Percentiles rank a stretch among this genome's conserved stretches.
phyloP scores from a whole-genome alignment of 2,113 vertebrate genomes.

The Atlantisia rogersi region DNA sequence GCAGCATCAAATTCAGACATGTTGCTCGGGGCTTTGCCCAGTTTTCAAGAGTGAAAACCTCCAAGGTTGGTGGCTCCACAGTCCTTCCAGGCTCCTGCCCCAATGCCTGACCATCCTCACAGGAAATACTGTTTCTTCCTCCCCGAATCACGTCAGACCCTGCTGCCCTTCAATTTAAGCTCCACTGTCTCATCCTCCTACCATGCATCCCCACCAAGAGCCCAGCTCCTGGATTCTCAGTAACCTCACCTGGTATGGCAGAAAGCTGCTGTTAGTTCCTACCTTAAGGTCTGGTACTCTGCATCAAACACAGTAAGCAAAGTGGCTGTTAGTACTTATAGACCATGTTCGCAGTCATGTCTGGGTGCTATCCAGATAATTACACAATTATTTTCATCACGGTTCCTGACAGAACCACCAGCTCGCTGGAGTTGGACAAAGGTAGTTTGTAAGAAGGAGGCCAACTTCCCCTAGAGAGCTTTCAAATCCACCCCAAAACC shows the following conservation, averaged over 20 bases:
- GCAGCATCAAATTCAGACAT: background rate
- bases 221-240: background rate
- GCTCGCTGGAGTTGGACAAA: background rate
- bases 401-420: background rate
- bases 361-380: background rate
- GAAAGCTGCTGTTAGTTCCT: background rate
- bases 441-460: background rate
- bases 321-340: background rate
- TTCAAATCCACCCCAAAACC: background rate
- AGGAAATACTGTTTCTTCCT: background rate
- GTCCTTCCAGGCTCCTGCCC: background rate
- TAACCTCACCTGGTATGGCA: background rate
- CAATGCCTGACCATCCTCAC: background rate
- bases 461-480: background rate
- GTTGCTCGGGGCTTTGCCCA: background rate
- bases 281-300: background rate
- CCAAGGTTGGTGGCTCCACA: background rate
- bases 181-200: background rate
- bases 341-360: background rate
- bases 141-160: accelerated
- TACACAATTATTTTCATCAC: background rate
- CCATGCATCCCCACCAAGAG: background rate
- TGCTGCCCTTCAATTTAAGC: background rate
- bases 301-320: background rate
- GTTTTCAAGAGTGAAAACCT: background rate